phyloP scores from a whole-genome alignment of 2,888 invertebrate genomes.

The Morpho deidamia region DNA sequence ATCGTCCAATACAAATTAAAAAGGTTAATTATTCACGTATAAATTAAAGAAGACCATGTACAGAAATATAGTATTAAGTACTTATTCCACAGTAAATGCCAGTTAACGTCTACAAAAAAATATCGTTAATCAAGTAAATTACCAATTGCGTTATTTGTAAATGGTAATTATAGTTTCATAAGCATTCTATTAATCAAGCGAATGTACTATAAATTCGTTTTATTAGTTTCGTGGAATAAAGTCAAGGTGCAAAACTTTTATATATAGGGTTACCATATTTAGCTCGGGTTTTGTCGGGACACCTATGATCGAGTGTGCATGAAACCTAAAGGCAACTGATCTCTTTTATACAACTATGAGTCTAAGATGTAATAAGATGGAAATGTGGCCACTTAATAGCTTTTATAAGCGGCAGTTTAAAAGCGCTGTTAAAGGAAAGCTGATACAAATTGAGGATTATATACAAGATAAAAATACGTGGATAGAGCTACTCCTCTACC shows the following conservation, averaged over 20 bases:
- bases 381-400: too few species aligned
- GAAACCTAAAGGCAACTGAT: too few species aligned
- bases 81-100: not conserved
- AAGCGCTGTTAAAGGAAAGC: too few species aligned
- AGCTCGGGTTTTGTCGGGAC: too few species aligned
- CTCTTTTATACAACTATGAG: too few species aligned
- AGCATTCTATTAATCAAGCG: slow-evolving; percentile 37
- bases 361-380: too few species aligned
- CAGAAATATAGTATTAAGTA: not conserved
- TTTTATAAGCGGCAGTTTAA: too few species aligned
- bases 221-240: slow-evolving; percentile 4
- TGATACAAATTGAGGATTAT: too few species aligned
- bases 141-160: slow-evolving; percentile 44
- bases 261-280: not conserved
- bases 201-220: slow-evolving; percentile 30
- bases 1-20: slow-evolving; percentile 6
- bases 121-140: slow-evolving; percentile 35
- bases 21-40: slow-evolving; percentile 3
- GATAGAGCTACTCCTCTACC: too few species aligned
- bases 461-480: too few species aligned
- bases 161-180: slow-evolving; percentile 48
- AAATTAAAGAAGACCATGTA: slow-evolving; percentile 5
- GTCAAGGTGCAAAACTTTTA: slow-evolving; percentile 5
- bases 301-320: too few species aligned
- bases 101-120: slow-evolving; percentile 22